These are phyloP conservation scores for Aphodius granarius DNA, from an alignment of 2,888 invertebrate genomes.

Conservation along the genomic window DNA sequence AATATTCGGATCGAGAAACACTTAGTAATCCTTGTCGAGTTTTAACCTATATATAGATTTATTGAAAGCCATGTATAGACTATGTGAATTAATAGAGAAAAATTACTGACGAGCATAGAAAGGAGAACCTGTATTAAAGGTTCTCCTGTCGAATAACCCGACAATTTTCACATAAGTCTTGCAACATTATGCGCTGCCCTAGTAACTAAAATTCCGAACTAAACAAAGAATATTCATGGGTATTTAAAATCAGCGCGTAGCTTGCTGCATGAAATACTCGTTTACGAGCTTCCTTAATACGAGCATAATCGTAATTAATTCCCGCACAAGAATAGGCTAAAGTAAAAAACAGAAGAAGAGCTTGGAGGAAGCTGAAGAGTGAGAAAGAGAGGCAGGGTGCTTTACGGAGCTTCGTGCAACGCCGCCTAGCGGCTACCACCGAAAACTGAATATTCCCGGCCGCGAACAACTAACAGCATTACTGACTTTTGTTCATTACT, in stretches of 20 bases:
- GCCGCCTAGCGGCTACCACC: neutral
- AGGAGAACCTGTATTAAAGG: too few relatives aligned
- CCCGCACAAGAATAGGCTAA: neutral
- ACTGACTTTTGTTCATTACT: slow-evolving; percentile 31
- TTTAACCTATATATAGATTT: too few relatives aligned
- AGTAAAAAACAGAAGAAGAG: neutral
- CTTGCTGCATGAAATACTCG: neutral
- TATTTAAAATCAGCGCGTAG: neutral
- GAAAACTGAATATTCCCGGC: slow-evolving; percentile 12
- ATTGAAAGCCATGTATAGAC: too few relatives aligned
- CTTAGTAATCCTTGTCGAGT: too few relatives aligned
- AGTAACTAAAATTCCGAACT: neutral
- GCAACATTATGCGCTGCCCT: neutral
- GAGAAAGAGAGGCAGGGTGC: neutral
- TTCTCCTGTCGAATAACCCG: too few relatives aligned
- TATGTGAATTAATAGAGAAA: too few relatives aligned
- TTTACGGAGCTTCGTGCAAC: neutral
- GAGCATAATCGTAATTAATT: slow-evolving; percentile 15
- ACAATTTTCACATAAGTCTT: too few relatives aligned
- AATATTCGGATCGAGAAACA: too few relatives aligned
- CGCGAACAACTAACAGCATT: slow-evolving; percentile 27
- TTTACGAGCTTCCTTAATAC: slow-evolving; percentile 2
- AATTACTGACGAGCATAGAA: too few relatives aligned
- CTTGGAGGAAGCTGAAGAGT: neutral
- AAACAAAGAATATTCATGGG: neutral